phyloP scores from a whole-genome alignment of 2,888 invertebrate species.

The Agelastica alni region DNA sequence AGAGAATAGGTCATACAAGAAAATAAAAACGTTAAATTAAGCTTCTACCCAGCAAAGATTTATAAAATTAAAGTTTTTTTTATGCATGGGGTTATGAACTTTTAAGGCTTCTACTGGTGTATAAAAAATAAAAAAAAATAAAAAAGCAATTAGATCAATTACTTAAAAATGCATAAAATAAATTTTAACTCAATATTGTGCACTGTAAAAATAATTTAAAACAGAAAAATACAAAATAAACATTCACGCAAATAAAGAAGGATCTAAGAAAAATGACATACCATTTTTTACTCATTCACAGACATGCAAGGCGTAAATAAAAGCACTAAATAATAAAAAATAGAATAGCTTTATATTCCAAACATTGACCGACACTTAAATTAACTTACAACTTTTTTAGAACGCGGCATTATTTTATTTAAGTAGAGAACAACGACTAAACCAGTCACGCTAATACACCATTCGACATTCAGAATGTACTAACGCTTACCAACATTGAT shows the following conservation, averaged over 20 bases:
- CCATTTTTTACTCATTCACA: conserved; percentile 50
- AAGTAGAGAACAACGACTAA: conserved; percentile 30
- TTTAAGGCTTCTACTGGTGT: conserved; percentile 49
- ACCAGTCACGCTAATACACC: conserved; percentile 51
- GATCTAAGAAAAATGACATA: conserved; percentile 52
- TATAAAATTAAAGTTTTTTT: conserved; percentile 44
- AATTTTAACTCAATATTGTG: conserved; percentile 16
- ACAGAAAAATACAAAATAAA: conserved; percentile 48
- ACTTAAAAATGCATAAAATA: conserved; percentile 9
- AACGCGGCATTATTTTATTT: conserved; percentile 55
- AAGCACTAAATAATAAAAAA: conserved; percentile 33
- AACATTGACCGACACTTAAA: conserved; percentile 34
- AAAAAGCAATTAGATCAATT: conserved; percentile 33
- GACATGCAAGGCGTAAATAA: conserved; percentile 45
- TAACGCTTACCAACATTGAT: conserved; percentile 56
- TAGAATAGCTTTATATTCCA: conserved; percentile 34
- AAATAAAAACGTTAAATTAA: conserved; percentile 26
- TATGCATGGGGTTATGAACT: conserved; percentile 57
- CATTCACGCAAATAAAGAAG: conserved; percentile 44
- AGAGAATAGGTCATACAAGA: conserved; percentile 25
- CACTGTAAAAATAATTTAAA: conserved; percentile 36
- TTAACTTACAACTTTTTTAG: conserved; percentile 55
- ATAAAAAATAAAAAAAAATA: conserved; percentile 39
- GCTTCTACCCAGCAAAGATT: conserved; percentile 24
- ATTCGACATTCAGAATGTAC: conserved; percentile 51